Evolutionary conservation across 1,140 invertebrate genomes (phyloP).

Genomic region (Phocides pigmalion): DNA sequence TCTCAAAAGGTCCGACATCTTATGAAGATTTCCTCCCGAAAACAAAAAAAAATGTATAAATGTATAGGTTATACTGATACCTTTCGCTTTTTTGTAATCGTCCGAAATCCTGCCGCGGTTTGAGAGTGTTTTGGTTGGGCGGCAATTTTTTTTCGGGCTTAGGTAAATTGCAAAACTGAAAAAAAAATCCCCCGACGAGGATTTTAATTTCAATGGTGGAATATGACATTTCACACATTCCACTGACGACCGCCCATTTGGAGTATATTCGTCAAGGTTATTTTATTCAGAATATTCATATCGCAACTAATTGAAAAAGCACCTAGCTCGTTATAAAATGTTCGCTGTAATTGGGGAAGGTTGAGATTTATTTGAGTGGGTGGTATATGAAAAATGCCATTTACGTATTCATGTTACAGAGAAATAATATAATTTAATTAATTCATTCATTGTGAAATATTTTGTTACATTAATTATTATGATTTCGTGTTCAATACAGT

Average conservation of each 20-base stretch:
- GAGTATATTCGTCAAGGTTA: conserved; percentile 17
- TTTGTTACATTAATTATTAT: too few relatives aligned
- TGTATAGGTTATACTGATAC: background rate
- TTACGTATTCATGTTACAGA: background rate
- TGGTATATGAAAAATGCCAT: background rate
- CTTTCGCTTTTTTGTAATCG: background rate
- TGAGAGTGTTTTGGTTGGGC: conserved; percentile 16
- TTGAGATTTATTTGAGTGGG: conserved; percentile 3
- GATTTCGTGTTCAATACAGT: too few relatives aligned
- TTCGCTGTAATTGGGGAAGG: background rate
- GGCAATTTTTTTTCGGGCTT: conserved; percentile 11
- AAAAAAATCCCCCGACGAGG: conserved; percentile 13
- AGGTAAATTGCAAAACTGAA: conserved; percentile 26
- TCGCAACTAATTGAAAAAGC: conserved; percentile 20
- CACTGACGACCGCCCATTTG: conserved; percentile 15
- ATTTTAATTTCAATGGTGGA: conserved; percentile 22
- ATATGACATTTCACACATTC: conserved; percentile 18
- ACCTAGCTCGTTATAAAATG: conserved; percentile 6
- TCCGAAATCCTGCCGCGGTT: conserved; percentile 5
- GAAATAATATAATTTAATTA: background rate
- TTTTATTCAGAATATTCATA: conserved; percentile 25
- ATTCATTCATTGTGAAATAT: background rate
- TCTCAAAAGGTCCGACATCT: background rate
- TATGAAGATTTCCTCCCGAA: background rate
- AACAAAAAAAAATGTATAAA: background rate